Evolutionary conservation across 2,113 vertebrate species (phyloP).

Genomic region (Hypanus sabinus): DNA sequence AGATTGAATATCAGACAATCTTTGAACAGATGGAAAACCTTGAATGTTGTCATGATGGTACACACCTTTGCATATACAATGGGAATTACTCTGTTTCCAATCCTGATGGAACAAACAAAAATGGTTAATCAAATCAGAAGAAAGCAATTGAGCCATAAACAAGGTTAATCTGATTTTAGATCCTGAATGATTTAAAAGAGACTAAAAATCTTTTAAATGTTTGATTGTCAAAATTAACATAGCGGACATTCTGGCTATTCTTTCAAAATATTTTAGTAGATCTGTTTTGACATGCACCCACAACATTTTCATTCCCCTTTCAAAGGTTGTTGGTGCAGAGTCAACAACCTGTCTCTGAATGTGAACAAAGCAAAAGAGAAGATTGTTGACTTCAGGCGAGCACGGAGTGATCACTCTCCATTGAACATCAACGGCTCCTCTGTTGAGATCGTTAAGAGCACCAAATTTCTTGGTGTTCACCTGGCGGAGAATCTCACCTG

Average conservation of each 20-base stretch:
- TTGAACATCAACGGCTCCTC: too few species aligned
- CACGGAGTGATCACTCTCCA: too few species aligned
- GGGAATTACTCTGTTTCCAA: neutral
- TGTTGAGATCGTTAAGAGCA: too few species aligned
- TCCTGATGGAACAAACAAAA: neutral
- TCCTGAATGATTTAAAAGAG: neutral
- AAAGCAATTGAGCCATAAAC: neutral
- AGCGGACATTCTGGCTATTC: neutral
- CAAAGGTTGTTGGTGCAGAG: too few species aligned
- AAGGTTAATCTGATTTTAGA: neutral
- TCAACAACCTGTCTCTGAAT: too few species aligned
- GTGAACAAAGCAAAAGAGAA: too few species aligned
- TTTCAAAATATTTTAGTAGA: too few species aligned
- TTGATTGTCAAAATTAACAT: neutral
- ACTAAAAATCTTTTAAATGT: neutral
- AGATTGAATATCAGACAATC: neutral
- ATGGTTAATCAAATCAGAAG: neutral
- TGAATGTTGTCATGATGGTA: too few species aligned
- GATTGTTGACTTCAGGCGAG: too few species aligned
- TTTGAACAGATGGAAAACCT: neutral
- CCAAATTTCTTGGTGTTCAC: too few species aligned
- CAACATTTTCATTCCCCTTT: neutral
- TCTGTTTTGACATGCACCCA: too few species aligned
- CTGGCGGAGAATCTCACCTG: too few species aligned
- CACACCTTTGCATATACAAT: neutral